Conservation (phyloP, 2,888 invertebrate genomes). For the Pristionchus japonicus region DNA sequence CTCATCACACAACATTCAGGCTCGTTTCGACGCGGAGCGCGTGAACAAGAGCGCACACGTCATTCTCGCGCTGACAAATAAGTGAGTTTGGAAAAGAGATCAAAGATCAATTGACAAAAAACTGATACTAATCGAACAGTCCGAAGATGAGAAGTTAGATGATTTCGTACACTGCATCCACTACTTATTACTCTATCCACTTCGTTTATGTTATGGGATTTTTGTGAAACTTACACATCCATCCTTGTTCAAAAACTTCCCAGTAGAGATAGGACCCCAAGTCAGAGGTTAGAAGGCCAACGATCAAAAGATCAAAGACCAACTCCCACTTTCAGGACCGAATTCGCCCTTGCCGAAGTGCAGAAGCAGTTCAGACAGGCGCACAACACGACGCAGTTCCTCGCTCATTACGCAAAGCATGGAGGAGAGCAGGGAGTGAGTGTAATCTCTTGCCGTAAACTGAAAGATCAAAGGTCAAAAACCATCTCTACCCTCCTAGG, state of each 20-base stretch:
- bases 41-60: constrained; percentile 40
- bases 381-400: constrained; percentile 63
- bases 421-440: constrained; percentile 45
- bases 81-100: not conserved
- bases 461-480: not conserved
- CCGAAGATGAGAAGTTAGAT: too few species aligned
- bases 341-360: constrained; percentile 2
- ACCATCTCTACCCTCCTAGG: not conserved
- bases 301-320: too few species aligned
- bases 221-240: too few species aligned
- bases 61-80: constrained; percentile 37
- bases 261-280: too few species aligned
- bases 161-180: too few species aligned
- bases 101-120: not conserved
- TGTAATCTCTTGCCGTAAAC: too few species aligned
- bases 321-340: not conserved
- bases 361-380: constrained; percentile 58
- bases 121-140: too few species aligned
- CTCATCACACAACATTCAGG: constrained; percentile 22
- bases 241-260: too few species aligned
- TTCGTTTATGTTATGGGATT: too few species aligned
- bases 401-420: constrained; percentile 52
- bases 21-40: constrained; percentile 42
- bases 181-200: too few species aligned
- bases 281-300: not conserved